These are phyloP conservation scores for Andrena cerasifolii DNA, from an alignment of 1,140 invertebrate genomes.

Conservation along the genomic window DNA sequence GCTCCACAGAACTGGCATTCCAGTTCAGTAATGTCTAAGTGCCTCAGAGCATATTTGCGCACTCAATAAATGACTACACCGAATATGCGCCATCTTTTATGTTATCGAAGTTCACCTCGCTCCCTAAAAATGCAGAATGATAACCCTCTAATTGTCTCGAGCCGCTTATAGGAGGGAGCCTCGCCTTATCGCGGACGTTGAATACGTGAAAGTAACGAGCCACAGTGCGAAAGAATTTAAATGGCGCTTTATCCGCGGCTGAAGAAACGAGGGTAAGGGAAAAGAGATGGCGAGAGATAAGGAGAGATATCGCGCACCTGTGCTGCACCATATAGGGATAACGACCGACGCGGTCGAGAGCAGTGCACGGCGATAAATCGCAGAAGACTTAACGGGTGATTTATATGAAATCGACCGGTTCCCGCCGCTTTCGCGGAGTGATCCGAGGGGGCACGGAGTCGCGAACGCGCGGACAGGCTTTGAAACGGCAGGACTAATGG, in stretches of 20 bases:
- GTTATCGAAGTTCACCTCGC: background rate
- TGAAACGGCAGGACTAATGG: no score
- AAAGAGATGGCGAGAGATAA: conserved; percentile 41
- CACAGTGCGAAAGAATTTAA: background rate
- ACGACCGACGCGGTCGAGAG: conserved; percentile 41
- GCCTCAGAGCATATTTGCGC: no score
- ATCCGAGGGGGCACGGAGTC: background rate
- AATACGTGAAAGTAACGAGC: background rate
- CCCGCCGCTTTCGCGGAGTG: conserved; percentile 30
- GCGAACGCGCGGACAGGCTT: no score
- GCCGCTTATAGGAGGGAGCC: no score
- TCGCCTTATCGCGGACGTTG: background rate
- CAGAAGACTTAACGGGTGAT: conserved; percentile 50
- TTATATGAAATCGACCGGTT: conserved; percentile 58
- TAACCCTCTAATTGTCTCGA: background rate
- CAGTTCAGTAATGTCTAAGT: no score
- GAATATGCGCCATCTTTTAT: background rate
- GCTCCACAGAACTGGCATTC: no score
- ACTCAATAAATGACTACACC: no score
- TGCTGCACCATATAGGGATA: conserved; percentile 61
- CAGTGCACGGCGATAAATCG: conserved; percentile 49
- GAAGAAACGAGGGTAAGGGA: conserved; percentile 55
- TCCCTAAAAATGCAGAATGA: background rate
- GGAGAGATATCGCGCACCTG: conserved; percentile 50
- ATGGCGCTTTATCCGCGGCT: conserved; percentile 9